These are phyloP conservation scores for Anoplolepis gracilipes DNA, from an alignment of 1,140 invertebrate genomes.

Conservation along the genomic window DNA sequence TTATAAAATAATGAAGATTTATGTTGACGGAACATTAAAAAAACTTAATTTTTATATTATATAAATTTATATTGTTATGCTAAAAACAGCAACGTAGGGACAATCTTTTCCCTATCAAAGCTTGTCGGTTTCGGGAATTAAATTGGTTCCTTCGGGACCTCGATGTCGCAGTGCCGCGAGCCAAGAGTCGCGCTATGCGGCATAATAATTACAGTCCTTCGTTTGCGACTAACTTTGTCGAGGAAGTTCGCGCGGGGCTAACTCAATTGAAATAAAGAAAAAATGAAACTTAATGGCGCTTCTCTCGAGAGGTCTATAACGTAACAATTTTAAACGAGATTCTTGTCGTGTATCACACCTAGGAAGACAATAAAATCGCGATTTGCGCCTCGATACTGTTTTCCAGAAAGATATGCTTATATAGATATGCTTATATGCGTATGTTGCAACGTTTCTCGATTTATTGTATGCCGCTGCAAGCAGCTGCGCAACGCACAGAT, in stretches of 20 bases:
- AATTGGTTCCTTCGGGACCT: conserved; percentile 59
- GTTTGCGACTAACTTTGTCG: conserved; percentile 69
- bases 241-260: conserved; percentile 68
- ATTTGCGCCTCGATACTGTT: conserved; percentile 11
- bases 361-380: conserved; percentile 29
- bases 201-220: conserved; percentile 75
- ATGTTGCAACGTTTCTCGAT: conserved; percentile 6
- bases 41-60: neutral
- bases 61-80: neutral
- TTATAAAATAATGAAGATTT: neutral
- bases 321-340: conserved; percentile 59
- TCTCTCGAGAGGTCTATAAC: conserved; percentile 33
- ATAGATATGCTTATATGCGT: neutral
- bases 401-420: conserved; percentile 5
- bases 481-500: conserved; percentile 27
- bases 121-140: conserved; percentile 53
- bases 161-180: conserved; percentile 69
- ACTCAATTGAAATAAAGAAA: conserved; percentile 64
- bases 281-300: conserved; percentile 68
- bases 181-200: conserved; percentile 67
- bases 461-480: conserved; percentile 19
- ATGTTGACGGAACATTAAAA: neutral
- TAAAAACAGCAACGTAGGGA: neutral
- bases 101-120: conserved; percentile 48
- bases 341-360: conserved; percentile 4